phyloP scores from a whole-genome alignment of 2,113 vertebrate genomes.

The Mugil cephalus region DNA sequence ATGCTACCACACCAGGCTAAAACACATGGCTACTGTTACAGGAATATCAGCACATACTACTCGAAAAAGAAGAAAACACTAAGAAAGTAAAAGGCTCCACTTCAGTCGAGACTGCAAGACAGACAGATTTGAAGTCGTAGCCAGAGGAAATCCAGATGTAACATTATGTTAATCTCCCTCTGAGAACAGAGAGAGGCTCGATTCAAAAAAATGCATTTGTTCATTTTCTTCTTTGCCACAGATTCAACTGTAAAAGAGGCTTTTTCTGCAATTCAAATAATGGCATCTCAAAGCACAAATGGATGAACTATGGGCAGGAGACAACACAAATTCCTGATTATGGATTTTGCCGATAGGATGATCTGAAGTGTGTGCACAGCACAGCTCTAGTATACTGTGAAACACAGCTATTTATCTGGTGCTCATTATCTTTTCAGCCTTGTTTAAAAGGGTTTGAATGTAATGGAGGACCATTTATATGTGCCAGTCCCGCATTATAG shows the following conservation, averaged over 20 bases:
- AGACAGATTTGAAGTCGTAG: constrained; percentile 71
- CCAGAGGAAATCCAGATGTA: constrained; percentile 67
- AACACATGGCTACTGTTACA: too few species aligned
- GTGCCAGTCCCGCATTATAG: too few species aligned
- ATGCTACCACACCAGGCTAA: too few species aligned
- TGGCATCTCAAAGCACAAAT: constrained; percentile 49
- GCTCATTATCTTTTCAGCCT: too few species aligned
- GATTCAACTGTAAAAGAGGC: background rate
- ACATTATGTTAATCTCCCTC: constrained; percentile 75
- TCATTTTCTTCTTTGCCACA: constrained; percentile 2
- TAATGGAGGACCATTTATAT: too few species aligned
- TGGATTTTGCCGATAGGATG: constrained; percentile 55
- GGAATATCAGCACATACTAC: too few species aligned
- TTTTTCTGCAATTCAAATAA: constrained; percentile 52
- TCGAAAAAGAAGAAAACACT: constrained; percentile 37
- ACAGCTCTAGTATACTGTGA: too few species aligned
- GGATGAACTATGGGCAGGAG: constrained; percentile 27
- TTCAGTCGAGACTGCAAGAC: constrained; percentile 62
- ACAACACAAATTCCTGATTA: constrained; percentile 44
- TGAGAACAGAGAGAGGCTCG: constrained; percentile 53
- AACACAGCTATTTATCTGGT: too few species aligned
- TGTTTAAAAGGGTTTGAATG: too few species aligned
- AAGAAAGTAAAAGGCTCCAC: constrained; percentile 29
- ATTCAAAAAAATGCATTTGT: constrained; percentile 44
- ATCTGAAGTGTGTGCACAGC: too few species aligned